Conservation (phyloP, 2,113 vertebrate genomes). For the Motacilla alba region DNA sequence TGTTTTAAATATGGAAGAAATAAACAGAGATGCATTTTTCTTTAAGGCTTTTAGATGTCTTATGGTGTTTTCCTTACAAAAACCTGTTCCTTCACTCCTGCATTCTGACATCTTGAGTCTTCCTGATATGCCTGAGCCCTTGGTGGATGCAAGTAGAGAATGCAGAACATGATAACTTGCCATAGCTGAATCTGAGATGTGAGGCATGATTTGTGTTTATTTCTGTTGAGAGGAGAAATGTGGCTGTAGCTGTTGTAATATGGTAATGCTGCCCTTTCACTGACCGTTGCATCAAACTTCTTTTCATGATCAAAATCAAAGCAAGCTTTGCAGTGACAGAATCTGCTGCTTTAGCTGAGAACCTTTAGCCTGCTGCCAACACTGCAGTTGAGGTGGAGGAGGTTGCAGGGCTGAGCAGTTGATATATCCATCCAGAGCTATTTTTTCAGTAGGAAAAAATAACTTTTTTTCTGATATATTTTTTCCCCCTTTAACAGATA, state of each 20-base stretch:
- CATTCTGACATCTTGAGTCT: neutral
- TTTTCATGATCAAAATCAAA: neutral
- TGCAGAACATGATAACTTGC: neutral
- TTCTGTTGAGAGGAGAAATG: neutral
- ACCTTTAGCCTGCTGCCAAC: neutral
- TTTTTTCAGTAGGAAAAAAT: neutral
- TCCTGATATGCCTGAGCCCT: neutral
- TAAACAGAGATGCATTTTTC: neutral
- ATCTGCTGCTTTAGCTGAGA: neutral
- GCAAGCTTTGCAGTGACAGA: neutral
- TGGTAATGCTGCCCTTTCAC: constrained; percentile 21
- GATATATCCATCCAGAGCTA: neutral
- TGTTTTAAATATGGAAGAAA: neutral
- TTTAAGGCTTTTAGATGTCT: neutral
- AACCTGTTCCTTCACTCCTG: neutral
- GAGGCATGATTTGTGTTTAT: neutral
- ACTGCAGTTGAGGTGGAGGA: constrained; percentile 19
- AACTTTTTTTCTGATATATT: neutral
- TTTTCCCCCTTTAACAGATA: neutral
- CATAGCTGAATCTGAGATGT: neutral
- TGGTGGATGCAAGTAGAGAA: neutral
- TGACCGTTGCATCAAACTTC: neutral
- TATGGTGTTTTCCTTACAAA: neutral
- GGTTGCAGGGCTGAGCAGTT: neutral
- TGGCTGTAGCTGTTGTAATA: neutral